Conservation (phyloP, 1,140 invertebrate species). For the Riptortus pedestris region DNA sequence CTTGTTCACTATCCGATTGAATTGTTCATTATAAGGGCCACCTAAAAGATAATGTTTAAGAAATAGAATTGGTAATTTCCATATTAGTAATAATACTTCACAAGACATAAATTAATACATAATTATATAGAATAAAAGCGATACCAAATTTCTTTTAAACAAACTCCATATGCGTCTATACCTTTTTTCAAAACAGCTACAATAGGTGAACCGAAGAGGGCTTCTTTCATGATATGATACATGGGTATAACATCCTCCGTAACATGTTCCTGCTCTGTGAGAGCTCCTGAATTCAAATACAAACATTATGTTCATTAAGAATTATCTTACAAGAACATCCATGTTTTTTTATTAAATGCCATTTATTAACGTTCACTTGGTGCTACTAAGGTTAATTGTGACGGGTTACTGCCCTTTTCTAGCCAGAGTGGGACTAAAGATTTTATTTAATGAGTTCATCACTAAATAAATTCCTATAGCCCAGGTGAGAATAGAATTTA, state of each 20-base stretch:
- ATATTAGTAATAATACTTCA: neutral
- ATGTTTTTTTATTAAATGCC: too few relatives aligned
- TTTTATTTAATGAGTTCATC: too few relatives aligned
- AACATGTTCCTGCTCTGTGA: conserved; percentile 12
- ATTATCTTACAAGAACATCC: too few relatives aligned
- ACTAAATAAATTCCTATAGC: too few relatives aligned
- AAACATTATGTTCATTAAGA: too few relatives aligned
- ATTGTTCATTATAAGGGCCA: neutral
- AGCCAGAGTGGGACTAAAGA: too few relatives aligned
- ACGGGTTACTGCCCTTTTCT: too few relatives aligned
- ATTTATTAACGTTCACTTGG: too few relatives aligned
- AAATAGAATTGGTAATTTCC: too few relatives aligned
- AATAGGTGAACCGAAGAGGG: conserved; percentile 19
- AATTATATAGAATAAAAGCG: neutral
- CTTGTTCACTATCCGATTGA: neutral
- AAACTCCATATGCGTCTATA: neutral
- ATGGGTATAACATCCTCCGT: conserved; percentile 2
- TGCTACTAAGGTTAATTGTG: too few relatives aligned
- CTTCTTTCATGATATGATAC: conserved; percentile 23
- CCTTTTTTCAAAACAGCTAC: conserved; percentile 13
- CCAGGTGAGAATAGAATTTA: too few relatives aligned
- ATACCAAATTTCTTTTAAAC: neutral
- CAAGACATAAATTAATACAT: neutral
- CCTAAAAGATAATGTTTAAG: neutral
- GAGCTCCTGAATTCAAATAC: neutral